phyloP scores from a whole-genome alignment of 2,888 invertebrate species.

The Rhagonycha lutea region DNA sequence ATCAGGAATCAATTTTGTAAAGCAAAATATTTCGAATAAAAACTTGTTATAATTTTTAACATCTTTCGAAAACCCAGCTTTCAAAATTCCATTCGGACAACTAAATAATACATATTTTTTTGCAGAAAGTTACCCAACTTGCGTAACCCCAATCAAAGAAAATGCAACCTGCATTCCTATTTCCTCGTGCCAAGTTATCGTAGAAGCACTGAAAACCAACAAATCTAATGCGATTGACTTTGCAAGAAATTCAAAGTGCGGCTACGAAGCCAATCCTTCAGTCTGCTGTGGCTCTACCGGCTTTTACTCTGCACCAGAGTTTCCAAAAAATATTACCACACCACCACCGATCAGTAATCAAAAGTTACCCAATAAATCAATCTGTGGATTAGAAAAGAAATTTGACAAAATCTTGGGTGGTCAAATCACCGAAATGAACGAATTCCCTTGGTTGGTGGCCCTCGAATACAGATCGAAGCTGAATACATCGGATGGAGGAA shows the following conservation, averaged over 20 bases:
- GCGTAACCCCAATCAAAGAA: conserved; percentile 5
- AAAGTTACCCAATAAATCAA: neutral
- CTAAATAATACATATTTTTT: too few relatives aligned
- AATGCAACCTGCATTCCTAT: neutral
- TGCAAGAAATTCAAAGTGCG: conserved; percentile 2
- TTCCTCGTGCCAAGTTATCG: neutral
- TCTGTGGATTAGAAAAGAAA: neutral
- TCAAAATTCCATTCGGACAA: too few relatives aligned
- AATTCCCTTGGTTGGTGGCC: neutral
- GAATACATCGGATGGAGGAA: neutral
- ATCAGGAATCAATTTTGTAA: too few relatives aligned
- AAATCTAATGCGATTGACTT: neutral
- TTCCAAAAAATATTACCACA: too few relatives aligned
- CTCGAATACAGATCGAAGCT: neutral
- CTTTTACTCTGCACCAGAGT: neutral
- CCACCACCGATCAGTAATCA: too few relatives aligned
- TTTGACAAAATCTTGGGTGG: neutral
- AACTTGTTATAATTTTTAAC: too few relatives aligned
- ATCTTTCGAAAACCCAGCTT: too few relatives aligned
- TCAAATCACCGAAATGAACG: neutral
- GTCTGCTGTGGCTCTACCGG: conserved; percentile 46
- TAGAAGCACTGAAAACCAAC: neutral
- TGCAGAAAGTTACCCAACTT: neutral
- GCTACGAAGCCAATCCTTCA: neutral
- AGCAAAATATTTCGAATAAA: too few relatives aligned